Percentiles rank a stretch among this genome's conserved stretches.
These are phyloP conservation scores for Pseudorectes ferrugineus DNA, from an alignment of 2,113 vertebrate species.

Conservation along the genomic window DNA sequence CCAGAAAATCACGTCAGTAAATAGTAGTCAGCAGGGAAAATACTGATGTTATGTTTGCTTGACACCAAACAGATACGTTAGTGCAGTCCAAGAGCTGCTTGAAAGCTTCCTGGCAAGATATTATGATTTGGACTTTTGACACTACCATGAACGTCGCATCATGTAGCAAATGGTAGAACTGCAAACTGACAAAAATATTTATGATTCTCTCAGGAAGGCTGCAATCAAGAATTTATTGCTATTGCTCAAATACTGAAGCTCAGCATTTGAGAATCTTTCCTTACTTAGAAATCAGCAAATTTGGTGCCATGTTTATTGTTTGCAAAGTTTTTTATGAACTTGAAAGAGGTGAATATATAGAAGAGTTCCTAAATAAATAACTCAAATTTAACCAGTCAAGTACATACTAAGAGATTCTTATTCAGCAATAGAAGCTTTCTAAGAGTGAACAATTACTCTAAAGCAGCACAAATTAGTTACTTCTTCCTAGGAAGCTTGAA, in stretches of 20 bases:
- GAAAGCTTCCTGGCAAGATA: neutral
- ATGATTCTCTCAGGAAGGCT: neutral
- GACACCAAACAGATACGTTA: neutral
- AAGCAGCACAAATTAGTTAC: neutral
- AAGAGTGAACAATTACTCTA: neutral
- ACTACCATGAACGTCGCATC: fast-evolving
- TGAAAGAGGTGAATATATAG: neutral
- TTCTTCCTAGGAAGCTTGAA: neutral
- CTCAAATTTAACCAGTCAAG: neutral
- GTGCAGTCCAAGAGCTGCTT: neutral
- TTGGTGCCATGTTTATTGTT: neutral
- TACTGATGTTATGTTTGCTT: neutral
- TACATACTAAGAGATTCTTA: neutral
- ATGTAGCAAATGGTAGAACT: neutral
- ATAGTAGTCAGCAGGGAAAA: neutral
- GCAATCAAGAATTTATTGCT: neutral
- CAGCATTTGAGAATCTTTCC: neutral
- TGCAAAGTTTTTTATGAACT: neutral
- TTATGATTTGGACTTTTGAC: neutral
- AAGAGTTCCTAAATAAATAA: neutral
- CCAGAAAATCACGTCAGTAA: neutral
- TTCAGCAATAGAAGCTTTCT: neutral
- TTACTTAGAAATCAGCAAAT: neutral
- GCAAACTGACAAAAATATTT: neutral
- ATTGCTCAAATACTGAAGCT: neutral